These are phyloP conservation scores for Rhimphoctona megacephalus DNA, from an alignment of 2,888 invertebrate species.

Conservation along the genomic window DNA sequence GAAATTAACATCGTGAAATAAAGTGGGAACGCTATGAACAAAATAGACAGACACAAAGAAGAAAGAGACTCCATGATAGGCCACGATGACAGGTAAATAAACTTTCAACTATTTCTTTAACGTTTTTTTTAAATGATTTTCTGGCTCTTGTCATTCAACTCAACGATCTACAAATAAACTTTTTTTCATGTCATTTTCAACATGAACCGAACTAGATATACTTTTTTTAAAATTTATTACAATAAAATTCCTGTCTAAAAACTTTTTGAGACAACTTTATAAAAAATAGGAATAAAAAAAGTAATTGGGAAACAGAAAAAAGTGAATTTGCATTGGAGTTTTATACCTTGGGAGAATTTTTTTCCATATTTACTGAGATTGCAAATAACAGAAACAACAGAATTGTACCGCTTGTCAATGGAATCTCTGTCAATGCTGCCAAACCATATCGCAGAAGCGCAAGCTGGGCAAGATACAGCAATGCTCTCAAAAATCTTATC, in stretches of 20 bases:
- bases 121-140: neutral
- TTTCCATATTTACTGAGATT: neutral
- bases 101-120: neutral
- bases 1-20: neutral
- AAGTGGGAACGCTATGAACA: conserved; percentile 34
- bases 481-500: conserved; percentile 78
- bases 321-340: too few relatives aligned
- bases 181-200: neutral
- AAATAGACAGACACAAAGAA: neutral
- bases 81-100: conserved; percentile 36
- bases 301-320: too few relatives aligned
- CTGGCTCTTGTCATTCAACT: neutral
- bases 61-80: conserved; percentile 13
- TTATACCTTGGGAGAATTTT: neutral
- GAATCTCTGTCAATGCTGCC: neutral
- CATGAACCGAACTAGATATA: too few relatives aligned
- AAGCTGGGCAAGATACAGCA: conserved; percentile 75
- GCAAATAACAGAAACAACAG: neutral
- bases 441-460: conserved; percentile 64
- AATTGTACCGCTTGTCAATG: conserved; percentile 45
- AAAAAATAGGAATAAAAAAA: neutral
- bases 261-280: neutral
- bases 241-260: neutral
- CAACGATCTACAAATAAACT: neutral
- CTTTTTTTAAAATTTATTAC: neutral